These are phyloP conservation scores for Hesperophylax magnus DNA, from an alignment of 1,140 invertebrate species.

Conservation along the genomic window DNA sequence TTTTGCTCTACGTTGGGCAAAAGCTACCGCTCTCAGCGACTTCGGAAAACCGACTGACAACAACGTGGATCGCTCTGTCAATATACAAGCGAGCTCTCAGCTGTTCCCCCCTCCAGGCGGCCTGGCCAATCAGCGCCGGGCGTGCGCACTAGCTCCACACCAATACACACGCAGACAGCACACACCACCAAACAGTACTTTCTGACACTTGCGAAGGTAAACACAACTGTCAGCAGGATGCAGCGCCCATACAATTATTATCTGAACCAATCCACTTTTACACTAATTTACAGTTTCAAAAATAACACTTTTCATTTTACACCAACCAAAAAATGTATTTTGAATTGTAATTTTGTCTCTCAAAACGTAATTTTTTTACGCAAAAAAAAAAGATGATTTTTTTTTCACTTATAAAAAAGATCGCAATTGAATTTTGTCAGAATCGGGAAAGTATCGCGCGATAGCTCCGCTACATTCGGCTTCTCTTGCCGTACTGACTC, in stretches of 20 bases:
- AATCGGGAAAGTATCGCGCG: background rate
- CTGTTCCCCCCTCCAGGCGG: constrained; percentile 64
- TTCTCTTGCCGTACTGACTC: constrained; percentile 13
- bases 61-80: constrained; percentile 68
- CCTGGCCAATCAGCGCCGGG: constrained; percentile 38
- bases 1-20: background rate
- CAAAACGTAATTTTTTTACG: background rate
- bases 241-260: background rate
- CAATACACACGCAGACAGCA: background rate
- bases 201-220: constrained; percentile 49
- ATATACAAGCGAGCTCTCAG: constrained; percentile 68
- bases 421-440: background rate
- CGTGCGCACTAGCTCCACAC: constrained; percentile 19
- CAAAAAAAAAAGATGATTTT: background rate
- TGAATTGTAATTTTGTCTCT: background rate
- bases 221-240: constrained; percentile 36
- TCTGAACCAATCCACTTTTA: too few species aligned
- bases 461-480: background rate
- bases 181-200: constrained; percentile 30
- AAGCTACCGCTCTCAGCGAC: constrained; percentile 62
- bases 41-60: constrained; percentile 65
- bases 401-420: background rate
- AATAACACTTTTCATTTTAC: background rate
- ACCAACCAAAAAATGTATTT: background rate
- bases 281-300: background rate